Conservation (phyloP, 1,140 invertebrate genomes). For the Elymnias hypermnestra region DNA sequence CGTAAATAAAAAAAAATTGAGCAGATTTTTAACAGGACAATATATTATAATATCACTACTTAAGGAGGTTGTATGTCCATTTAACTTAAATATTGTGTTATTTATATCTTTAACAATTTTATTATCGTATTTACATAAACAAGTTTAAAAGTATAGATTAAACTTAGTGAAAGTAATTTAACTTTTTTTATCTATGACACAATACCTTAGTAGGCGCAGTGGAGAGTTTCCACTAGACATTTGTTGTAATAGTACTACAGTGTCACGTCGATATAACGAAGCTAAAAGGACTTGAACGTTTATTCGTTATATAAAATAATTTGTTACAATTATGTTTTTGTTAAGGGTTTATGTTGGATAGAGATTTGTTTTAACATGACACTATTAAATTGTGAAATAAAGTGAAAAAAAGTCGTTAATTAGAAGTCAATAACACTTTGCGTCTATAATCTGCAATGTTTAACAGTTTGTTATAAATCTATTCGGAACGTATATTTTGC, state of each 20-base stretch:
- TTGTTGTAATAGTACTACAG: background rate
- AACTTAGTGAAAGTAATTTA: slow-evolving; percentile 53
- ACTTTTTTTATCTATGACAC: slow-evolving; percentile 56
- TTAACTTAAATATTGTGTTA: slow-evolving; percentile 65
- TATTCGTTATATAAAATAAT: no score
- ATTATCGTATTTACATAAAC: slow-evolving; percentile 62
- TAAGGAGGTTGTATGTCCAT: slow-evolving; percentile 71
- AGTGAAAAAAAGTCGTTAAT: no score
- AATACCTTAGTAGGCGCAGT: slow-evolving; percentile 29
- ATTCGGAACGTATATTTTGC: no score
- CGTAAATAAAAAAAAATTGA: slow-evolving; percentile 23
- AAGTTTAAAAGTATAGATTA: slow-evolving; percentile 52
- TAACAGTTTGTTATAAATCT: no score
- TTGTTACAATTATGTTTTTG: no score
- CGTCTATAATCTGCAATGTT: no score
- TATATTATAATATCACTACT: slow-evolving; percentile 54
- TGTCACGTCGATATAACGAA: no score
- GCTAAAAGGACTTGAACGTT: no score
- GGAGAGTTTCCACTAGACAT: background rate
- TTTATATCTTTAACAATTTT: slow-evolving; percentile 66
- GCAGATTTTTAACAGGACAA: background rate
- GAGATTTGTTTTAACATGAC: no score
- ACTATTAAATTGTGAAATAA: no score
- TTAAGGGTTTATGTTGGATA: no score
- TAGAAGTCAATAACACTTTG: no score